Percentiles rank a stretch among this genome's conserved stretches.
Conservation (phyloP, 2,113 vertebrate genomes). For the Eonycteris spelaea region DNA sequence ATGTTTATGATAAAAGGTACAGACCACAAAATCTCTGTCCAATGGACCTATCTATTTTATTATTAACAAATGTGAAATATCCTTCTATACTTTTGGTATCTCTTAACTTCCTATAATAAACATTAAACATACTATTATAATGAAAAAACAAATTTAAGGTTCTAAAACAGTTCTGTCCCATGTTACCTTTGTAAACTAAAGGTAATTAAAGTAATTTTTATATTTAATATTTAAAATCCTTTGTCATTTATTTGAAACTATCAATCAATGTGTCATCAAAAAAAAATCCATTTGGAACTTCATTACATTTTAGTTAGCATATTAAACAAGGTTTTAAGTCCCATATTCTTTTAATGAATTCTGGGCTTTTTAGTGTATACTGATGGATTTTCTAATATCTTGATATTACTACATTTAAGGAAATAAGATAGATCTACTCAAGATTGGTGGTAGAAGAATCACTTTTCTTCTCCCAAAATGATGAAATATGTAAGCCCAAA, state of each 20-base stretch:
- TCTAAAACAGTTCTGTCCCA: conserved; percentile 17
- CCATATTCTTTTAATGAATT: neutral
- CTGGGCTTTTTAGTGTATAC: neutral
- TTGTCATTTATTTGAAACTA: conserved; percentile 35
- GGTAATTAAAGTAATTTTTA: neutral
- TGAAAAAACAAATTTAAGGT: neutral
- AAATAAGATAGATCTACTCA: neutral
- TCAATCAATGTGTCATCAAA: neutral
- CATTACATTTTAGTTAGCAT: neutral
- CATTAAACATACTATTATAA: neutral
- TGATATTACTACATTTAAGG: neutral
- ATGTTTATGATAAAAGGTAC: neutral
- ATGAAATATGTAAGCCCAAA: conserved; percentile 28
- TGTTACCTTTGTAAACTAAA: neutral
- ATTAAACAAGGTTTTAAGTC: neutral
- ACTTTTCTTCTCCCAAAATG: neutral
- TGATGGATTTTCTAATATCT: neutral
- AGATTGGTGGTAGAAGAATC: neutral
- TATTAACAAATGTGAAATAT: conserved; percentile 8
- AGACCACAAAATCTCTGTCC: neutral
- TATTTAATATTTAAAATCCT: conserved; percentile 31
- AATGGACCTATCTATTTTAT: conserved; percentile 28
- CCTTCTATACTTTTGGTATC: neutral
- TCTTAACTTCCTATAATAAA: conserved; percentile 21
- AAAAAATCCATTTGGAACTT: conserved; percentile 27